phyloP scores from a whole-genome alignment of 2,797 vertebrate species.

The Phrynocephalus guinanensis region DNA sequence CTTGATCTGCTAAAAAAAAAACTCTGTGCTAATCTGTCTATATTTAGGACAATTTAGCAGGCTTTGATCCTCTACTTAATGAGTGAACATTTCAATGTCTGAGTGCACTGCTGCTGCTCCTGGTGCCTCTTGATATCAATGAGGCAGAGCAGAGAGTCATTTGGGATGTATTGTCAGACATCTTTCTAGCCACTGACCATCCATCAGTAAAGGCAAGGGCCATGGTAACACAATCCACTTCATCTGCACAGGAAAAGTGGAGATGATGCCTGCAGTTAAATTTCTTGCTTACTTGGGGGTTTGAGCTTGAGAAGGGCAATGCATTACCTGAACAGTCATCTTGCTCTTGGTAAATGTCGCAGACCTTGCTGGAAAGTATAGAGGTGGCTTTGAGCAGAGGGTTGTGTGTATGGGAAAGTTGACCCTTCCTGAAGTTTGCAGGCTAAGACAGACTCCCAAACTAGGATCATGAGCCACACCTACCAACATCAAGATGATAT shows the following conservation, averaged over 20 bases:
- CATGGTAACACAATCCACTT: neutral
- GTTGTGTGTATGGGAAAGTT: too few species aligned
- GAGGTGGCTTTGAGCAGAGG: too few species aligned
- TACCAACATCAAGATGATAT: too few species aligned
- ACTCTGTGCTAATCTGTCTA: conserved; percentile 29
- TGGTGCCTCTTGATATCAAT: conserved; percentile 34
- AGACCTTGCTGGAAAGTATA: neutral
- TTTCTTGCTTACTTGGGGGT: conserved; percentile 1
- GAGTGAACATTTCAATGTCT: conserved; percentile 40
- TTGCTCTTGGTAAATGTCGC: neutral
- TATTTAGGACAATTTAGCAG: conserved; percentile 43
- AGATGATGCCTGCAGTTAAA: neutral
- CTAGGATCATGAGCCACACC: too few species aligned
- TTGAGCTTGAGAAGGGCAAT: neutral
- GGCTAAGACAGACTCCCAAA: too few species aligned
- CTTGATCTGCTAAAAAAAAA: conserved; percentile 37
- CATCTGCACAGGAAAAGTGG: conserved; percentile 9
- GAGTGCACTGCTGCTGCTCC: conserved; percentile 30
- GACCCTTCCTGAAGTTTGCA: too few species aligned
- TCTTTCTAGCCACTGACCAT: conserved; percentile 27
- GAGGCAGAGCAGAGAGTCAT: conserved; percentile 14
- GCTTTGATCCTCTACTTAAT: conserved; percentile 52
- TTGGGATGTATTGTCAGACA: conserved; percentile 37
- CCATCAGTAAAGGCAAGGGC: conserved; percentile 11
- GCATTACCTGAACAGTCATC: neutral